Evolutionary conservation across 2,113 vertebrate species (phyloP).

Genomic region (Ursus arctos): DNA sequence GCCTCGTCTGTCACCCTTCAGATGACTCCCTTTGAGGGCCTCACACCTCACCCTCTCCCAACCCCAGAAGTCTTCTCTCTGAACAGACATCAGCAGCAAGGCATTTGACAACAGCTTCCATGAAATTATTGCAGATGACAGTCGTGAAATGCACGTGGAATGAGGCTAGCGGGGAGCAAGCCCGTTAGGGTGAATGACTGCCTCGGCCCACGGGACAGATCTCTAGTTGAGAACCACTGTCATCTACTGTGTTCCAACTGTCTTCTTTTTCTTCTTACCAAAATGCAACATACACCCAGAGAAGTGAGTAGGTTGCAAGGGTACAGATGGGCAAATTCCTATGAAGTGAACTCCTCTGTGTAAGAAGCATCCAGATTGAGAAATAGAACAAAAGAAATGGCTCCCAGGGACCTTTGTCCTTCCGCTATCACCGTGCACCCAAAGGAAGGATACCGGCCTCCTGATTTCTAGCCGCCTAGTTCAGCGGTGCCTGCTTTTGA

Average conservation of each 20-base stretch:
- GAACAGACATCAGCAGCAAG: not conserved
- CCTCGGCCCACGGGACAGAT: too few relatives aligned
- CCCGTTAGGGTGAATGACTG: too few relatives aligned
- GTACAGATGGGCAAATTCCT: not conserved
- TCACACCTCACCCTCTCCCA: not conserved
- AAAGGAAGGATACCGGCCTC: not conserved
- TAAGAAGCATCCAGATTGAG: not conserved
- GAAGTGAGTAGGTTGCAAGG: not conserved
- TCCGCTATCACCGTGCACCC: rapidly evolving
- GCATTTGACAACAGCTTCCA: not conserved
- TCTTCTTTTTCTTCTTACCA: not conserved
- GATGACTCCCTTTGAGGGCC: too few relatives aligned
- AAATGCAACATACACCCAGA: not conserved
- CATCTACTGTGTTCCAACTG: not conserved
- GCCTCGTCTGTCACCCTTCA: not conserved
- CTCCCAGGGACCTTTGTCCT: not conserved
- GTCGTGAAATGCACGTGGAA: not conserved
- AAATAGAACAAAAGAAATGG: not conserved
- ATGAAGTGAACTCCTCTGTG: not conserved
- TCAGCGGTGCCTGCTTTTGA: not conserved
- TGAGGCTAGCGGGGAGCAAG: not conserved
- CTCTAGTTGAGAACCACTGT: not conserved
- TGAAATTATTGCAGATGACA: not conserved
- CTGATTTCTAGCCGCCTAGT: not conserved
- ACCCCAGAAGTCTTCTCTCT: not conserved